Conservation (phyloP, 2,797 vertebrate species). For the Gobio occitaniae region DNA sequence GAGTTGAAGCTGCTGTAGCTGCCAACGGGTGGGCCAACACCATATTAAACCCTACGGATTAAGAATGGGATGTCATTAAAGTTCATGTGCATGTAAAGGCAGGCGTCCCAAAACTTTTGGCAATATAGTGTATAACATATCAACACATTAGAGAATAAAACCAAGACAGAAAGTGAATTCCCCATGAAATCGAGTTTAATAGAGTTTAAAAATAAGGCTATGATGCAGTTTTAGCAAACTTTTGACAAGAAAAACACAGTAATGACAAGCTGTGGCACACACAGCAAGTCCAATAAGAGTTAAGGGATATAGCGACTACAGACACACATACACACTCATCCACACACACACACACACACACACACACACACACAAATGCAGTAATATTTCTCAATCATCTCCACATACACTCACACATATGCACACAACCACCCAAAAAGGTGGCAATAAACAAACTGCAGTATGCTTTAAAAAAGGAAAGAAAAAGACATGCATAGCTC, state of each 20-base stretch:
- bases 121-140: neutral
- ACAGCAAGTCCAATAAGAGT: constrained; percentile 57
- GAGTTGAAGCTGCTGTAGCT: no score
- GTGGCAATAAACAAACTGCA: constrained; percentile 70
- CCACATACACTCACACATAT: constrained; percentile 39
- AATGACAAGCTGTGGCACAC: constrained; percentile 58
- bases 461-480: constrained; percentile 69
- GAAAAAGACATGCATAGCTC: constrained; percentile 79
- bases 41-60: no score
- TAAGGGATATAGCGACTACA: constrained; percentile 51
- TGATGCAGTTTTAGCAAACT: constrained; percentile 77
- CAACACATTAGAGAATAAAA: constrained; percentile 14
- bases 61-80: no score
- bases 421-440: constrained; percentile 61
- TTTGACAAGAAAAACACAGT: constrained; percentile 64
- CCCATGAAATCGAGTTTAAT: constrained; percentile 82
- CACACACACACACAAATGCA: constrained; percentile 14
- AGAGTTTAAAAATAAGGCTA: constrained; percentile 83
- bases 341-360: neutral
- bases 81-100: no score
- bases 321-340: constrained; percentile 4
- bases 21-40: no score
- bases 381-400: constrained; percentile 43
- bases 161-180: constrained; percentile 30
- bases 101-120: no score